These are phyloP conservation scores for Poeciliopsis retropinna DNA, from an alignment of 2,113 vertebrate genomes.

Conservation along the genomic window DNA sequence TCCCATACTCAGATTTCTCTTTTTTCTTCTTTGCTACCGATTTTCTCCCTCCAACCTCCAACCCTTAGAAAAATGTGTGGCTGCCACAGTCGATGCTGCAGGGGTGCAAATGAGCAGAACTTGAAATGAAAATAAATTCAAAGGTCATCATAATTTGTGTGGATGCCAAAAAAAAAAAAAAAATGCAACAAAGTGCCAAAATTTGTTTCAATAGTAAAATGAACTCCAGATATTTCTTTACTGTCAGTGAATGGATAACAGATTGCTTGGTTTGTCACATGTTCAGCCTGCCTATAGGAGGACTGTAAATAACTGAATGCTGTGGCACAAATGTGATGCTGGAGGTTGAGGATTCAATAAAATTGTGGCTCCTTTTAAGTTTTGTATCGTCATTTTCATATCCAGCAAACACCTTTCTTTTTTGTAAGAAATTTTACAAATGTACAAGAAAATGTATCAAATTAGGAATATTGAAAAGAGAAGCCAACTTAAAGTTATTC, in stretches of 20 bases:
- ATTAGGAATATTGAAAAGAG: not conserved
- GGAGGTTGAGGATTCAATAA: constrained; percentile 46
- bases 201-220: constrained; percentile 33
- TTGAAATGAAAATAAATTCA: constrained; percentile 15
- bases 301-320: constrained; percentile 59
- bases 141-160: constrained; percentile 20
- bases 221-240: constrained; percentile 36
- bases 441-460: not conserved
- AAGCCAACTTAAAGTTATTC: not conserved
- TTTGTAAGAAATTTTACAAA: no score
- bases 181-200: constrained; percentile 71
- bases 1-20: constrained; percentile 3
- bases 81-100: constrained; percentile 5
- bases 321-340: constrained; percentile 44
- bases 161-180: constrained; percentile 66
- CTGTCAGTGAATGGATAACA: constrained; percentile 33
- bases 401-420: not conserved
- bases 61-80: not conserved
- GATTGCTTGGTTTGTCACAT: constrained; percentile 48
- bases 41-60: not conserved
- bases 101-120: constrained; percentile 8
- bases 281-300: constrained; percentile 39
- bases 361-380: constrained; percentile 24
- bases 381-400: constrained; percentile 7
- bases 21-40: not conserved